Evolutionary conservation across 2,113 vertebrate genomes (phyloP).

Genomic region (Antigone vipio): DNA sequence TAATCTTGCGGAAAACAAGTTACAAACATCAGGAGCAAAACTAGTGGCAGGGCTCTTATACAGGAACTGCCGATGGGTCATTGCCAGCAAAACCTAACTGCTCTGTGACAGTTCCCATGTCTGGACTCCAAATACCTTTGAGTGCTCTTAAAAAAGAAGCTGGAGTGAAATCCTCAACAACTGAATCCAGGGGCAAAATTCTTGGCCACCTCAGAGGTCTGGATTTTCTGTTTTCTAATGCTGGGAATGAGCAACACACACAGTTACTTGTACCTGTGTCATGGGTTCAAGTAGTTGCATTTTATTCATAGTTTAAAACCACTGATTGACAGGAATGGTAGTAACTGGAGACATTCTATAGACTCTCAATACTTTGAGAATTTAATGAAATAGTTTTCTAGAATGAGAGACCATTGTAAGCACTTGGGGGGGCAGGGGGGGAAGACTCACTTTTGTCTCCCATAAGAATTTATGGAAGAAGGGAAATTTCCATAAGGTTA

Average conservation of each 20-base stretch:
- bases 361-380: background rate
- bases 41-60: background rate
- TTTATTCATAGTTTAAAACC: background rate
- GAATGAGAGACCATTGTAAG: constrained; percentile 13
- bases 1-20: background rate
- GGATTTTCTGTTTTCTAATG: background rate
- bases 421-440: background rate
- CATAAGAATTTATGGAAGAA: background rate
- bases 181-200: background rate
- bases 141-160: background rate
- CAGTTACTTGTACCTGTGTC: background rate
- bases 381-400: background rate
- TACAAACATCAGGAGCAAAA: background rate
- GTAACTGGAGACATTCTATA: background rate
- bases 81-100: background rate
- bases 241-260: background rate
- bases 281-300: background rate
- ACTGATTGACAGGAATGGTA: background rate
- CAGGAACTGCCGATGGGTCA: background rate
- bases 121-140: background rate
- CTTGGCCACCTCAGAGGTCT: background rate
- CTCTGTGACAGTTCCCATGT: background rate
- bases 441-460: background rate
- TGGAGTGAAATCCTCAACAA: background rate
- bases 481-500: background rate